A percentile compares a stretch with the other conserved stretches of the same genome.
These are phyloP conservation scores for Phocoena sinus DNA, from an alignment of 2,113 vertebrate species.

Conservation along the genomic window DNA sequence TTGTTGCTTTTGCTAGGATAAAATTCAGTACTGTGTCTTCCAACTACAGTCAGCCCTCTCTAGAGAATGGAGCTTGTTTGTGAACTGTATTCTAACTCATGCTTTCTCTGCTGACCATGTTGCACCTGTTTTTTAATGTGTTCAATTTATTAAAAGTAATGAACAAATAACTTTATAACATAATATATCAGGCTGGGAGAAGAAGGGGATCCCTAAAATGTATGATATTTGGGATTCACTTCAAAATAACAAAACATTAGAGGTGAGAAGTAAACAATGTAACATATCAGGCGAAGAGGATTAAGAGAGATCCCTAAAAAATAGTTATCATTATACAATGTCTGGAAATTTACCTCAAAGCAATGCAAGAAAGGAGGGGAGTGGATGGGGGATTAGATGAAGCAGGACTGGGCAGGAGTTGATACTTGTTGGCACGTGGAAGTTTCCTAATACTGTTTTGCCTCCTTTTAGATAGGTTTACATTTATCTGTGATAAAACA, in stretches of 20 bases:
- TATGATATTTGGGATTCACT: background rate
- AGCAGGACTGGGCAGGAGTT: background rate
- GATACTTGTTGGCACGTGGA: background rate
- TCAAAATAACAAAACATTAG: background rate
- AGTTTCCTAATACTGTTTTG: background rate
- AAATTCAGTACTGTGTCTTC: background rate
- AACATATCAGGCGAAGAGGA: background rate
- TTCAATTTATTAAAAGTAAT: background rate
- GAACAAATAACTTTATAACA: conserved; percentile 12
- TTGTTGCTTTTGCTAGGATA: conserved; percentile 2
- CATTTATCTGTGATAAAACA: background rate
- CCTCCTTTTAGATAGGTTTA: background rate
- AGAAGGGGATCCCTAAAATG: background rate
- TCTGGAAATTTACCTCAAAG: background rate
- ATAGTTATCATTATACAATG: background rate
- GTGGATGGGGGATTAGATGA: background rate
- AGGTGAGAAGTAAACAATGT: background rate
- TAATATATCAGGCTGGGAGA: background rate
- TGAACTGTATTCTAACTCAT: background rate
- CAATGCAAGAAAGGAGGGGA: background rate
- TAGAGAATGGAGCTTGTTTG: background rate
- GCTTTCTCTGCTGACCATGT: background rate
- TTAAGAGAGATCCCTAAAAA: background rate
- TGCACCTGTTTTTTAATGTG: background rate
- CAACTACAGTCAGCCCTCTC: background rate